Conservation (phyloP, 2,113 vertebrate genomes). For the Cinclus cinclus region DNA sequence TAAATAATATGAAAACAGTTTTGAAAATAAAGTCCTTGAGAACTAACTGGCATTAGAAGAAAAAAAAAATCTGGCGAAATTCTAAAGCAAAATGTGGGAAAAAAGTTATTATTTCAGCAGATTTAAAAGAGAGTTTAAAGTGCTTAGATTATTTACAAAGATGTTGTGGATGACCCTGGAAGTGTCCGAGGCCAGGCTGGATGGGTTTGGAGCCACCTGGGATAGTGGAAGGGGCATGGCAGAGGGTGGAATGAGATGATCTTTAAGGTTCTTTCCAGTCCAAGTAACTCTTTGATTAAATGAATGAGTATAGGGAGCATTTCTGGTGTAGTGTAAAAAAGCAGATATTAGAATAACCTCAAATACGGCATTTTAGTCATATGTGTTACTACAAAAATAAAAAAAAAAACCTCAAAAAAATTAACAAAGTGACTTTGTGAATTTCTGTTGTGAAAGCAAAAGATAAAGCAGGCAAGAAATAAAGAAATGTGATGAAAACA, state of each 20-base stretch:
- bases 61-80: neutral
- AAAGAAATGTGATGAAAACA: neutral
- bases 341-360: neutral
- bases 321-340: neutral
- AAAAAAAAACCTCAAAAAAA: neutral
- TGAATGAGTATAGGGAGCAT: neutral
- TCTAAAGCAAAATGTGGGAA: neutral
- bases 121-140: neutral
- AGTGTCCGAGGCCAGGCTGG: neutral
- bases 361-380: neutral
- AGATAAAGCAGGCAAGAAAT: neutral
- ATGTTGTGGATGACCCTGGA: accelerated
- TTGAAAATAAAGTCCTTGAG: neutral
- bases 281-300: neutral
- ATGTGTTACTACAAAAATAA: neutral
- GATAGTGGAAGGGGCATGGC: neutral
- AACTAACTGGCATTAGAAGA: neutral
- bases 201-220: neutral
- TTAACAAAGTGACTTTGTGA: neutral
- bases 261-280: neutral
- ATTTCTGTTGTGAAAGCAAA: neutral
- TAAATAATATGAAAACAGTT: neutral
- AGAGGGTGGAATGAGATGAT: neutral
- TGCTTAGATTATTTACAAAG: neutral
- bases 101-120: neutral